phyloP scores from a whole-genome alignment of 2,888 invertebrate genomes.

The Diogma glabrata region DNA sequence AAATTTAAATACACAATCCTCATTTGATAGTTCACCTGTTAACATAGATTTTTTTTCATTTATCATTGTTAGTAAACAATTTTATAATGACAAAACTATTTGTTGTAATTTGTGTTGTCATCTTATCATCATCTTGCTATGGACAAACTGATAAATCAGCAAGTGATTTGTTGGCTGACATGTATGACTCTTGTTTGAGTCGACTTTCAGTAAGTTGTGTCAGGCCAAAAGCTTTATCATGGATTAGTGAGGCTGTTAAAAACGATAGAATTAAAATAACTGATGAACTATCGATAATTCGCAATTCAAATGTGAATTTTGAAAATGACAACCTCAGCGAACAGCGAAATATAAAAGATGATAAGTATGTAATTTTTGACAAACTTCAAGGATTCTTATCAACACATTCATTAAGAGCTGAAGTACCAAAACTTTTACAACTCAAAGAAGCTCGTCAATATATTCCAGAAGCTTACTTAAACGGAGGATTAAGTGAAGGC shows the following conservation, averaged over 20 bases:
- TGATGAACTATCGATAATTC: conserved; percentile 61
- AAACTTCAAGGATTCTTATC: conserved; percentile 62
- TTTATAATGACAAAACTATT: conserved; percentile 13
- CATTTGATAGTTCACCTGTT: conserved; percentile 8
- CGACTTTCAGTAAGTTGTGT: conserved; percentile 61
- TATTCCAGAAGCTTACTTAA: conserved; percentile 30
- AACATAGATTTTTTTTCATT: background rate
- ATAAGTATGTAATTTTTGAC: background rate
- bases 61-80: background rate
- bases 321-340: conserved; percentile 28
- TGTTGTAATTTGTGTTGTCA: conserved; percentile 10
- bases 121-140: conserved; percentile 22
- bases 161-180: conserved; percentile 48
- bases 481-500: conserved; percentile 46
- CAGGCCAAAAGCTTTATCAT: conserved; percentile 64
- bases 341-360: conserved; percentile 37
- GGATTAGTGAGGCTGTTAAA: conserved; percentile 54
- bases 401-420: conserved; percentile 62
- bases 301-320: conserved; percentile 39
- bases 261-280: conserved; percentile 63
- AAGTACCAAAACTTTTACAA: conserved; percentile 52
- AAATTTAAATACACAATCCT: conserved; percentile 29
- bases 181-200: conserved; percentile 55
- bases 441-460: conserved; percentile 31
- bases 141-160: conserved; percentile 38